A percentile compares a stretch with the other conserved stretches of the same genome.
Conservation (phyloP, 1,140 invertebrate species). For the Polyergus mexicanus region DNA sequence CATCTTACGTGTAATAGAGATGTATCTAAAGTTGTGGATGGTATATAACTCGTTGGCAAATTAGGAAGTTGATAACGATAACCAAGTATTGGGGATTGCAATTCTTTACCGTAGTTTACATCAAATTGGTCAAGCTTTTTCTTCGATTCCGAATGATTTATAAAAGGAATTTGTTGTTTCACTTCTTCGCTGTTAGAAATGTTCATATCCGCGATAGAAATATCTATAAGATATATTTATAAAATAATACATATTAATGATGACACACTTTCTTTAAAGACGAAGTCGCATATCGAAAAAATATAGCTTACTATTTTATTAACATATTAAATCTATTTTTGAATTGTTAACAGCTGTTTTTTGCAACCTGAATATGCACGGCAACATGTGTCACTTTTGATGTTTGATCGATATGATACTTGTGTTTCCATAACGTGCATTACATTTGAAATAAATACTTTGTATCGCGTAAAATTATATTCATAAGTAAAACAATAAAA, state of each 20-base stretch:
- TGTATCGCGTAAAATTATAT: no score
- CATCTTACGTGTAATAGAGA: conserved; percentile 78
- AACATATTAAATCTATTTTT: conserved; percentile 13
- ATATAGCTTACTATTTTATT: neutral
- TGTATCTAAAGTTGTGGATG: conserved; percentile 72
- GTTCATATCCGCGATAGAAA: neutral
- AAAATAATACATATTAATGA: neutral
- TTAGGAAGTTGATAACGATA: conserved; percentile 65
- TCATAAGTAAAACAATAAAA: no score
- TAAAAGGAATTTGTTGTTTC: neutral
- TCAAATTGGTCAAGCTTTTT: neutral
- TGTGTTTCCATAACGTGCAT: neutral
- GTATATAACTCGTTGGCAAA: conserved; percentile 52
- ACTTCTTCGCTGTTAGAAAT: neutral
- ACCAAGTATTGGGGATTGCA: conserved; percentile 71
- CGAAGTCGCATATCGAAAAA: neutral
- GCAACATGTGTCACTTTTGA: neutral
- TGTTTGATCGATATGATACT: conserved; percentile 71
- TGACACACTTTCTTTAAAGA: neutral
- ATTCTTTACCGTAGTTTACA: conserved; percentile 28
- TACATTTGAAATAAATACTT: neutral
- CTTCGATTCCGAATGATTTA: neutral
- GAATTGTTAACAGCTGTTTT: neutral
- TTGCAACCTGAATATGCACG: conserved; percentile 1
- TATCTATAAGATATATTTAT: neutral